phyloP scores from a whole-genome alignment of 2,113 vertebrate species.

The Mohoua ochrocephala region DNA sequence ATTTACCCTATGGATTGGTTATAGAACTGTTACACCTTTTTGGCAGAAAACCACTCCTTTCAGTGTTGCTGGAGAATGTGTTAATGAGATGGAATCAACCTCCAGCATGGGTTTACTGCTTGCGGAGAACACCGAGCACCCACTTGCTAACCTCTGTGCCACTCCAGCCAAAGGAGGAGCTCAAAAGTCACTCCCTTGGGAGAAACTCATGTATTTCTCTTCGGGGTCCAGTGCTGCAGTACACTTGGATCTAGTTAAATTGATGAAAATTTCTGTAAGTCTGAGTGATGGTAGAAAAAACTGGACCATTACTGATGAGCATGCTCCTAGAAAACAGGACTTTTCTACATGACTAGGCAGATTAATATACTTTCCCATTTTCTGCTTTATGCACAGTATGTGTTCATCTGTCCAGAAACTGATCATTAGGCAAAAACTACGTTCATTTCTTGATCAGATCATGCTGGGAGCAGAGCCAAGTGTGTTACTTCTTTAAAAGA shows the following conservation, averaged over 20 bases:
- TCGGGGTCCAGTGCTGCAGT: not conserved
- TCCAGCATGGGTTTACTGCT: not conserved
- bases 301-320: not conserved
- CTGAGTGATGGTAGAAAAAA: not conserved
- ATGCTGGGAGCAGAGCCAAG: conserved; percentile 10
- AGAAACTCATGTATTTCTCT: not conserved
- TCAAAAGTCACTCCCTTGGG: not conserved
- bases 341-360: not conserved
- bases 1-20: not conserved
- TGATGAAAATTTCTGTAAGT: not conserved
- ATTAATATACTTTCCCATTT: not conserved
- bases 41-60: not conserved
- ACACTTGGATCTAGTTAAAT: not conserved
- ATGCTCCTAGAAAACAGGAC: not conserved
- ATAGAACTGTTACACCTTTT: not conserved
- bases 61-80: not conserved
- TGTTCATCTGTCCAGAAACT: conserved; percentile 8
- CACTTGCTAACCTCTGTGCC: not conserved
- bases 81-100: not conserved
- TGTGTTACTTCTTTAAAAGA: conserved; percentile 27
- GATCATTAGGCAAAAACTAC: conserved; percentile 18
- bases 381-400: not conserved
- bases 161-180: not conserved
- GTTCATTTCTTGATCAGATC: conserved; percentile 20
- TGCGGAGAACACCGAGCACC: not conserved